Evolutionary conservation across 2,113 vertebrate genomes (phyloP).

Genomic region (Sprattus sprattus): DNA sequence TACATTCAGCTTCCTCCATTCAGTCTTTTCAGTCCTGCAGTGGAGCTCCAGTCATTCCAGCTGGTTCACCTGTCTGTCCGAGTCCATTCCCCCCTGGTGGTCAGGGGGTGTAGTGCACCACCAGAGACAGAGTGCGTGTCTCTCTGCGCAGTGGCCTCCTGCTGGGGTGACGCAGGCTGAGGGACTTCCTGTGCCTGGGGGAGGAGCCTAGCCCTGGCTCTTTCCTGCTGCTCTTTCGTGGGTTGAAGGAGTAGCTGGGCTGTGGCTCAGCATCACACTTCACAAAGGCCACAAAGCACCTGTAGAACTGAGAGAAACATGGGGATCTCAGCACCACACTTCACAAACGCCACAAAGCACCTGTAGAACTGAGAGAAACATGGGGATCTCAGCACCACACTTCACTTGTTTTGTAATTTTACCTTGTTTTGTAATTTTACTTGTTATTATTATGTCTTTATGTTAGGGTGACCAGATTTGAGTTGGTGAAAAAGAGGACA

Average conservation of each 20-base stretch:
- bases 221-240: constrained; percentile 44
- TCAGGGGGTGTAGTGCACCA: constrained; percentile 60
- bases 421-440: too few relatives aligned
- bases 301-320: constrained; percentile 58
- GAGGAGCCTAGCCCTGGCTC: constrained; percentile 13
- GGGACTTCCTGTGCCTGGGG: constrained; percentile 22
- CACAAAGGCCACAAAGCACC: constrained; percentile 45
- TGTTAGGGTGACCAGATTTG: too few relatives aligned
- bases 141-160: constrained; percentile 20
- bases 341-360: constrained; percentile 50
- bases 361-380: constrained; percentile 59
- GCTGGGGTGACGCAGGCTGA: constrained; percentile 20
- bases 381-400: too few relatives aligned
- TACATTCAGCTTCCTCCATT: background rate
- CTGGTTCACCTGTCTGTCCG: too few relatives aligned
- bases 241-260: constrained; percentile 34
- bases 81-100: background rate
- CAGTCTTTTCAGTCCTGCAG: background rate
- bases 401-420: too few relatives aligned
- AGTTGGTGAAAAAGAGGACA: too few relatives aligned
- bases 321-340: too few relatives aligned
- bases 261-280: constrained; percentile 31
- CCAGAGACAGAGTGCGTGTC: constrained; percentile 39
- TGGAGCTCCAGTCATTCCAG: background rate
- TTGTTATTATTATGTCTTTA: too few relatives aligned